Base-by-base conservation (phyloP, 2,113 vertebrate genomes). In the Todiramphus saurophagus region DNA sequence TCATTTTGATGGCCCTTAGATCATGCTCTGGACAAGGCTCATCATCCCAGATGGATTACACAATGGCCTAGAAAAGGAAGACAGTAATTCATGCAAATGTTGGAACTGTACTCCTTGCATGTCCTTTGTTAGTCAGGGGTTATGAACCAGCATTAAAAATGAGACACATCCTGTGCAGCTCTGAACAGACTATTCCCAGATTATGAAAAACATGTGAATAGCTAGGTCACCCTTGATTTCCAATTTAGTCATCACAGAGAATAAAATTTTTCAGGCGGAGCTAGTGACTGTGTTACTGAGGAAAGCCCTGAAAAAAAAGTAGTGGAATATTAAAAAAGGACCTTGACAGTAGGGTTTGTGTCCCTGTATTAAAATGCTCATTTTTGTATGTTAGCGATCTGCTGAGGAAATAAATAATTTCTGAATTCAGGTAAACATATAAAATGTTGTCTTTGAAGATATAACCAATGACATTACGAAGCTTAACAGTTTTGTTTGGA, bases 141-240 rank as follows among this genome's bases (percentile, higher is more conserved):
- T 95, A 92, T 84, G 92, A 95, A 94, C 66, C 86, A 91, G 73
- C 53, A 75, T 93, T 51, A 5, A 7, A 78, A 96, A 94, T 95
- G 83, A 97, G 86, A 93, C 92, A 94, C 77, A 96, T 96, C 96
- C 95, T 96, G 94, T 92, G 37, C 73, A 91, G 58, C 69, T 78
- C 62, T 69, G 69, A 76, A 66, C 73, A 87, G 83, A 15, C 48
- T 82, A 55, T 93, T 94, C 76, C 95, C 83, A 89, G 80, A 92
- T 95, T 87, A 79, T 89, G 89, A 97, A 95, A 96, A 82, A 31
- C 91, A 94, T 33, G 60, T 89, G 95, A 93, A 73, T 68, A 31
- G 37, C 33, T 44, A 67, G 35, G 21, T 93, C 77, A 76, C 64
- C 24, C 62, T 55, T 55, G 27, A 93, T 48, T 94, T 95, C 69